Percentiles rank a stretch among this genome's conserved stretches.
Conservation (phyloP, 2,797 vertebrate species). For the Oreortyx pictus region DNA sequence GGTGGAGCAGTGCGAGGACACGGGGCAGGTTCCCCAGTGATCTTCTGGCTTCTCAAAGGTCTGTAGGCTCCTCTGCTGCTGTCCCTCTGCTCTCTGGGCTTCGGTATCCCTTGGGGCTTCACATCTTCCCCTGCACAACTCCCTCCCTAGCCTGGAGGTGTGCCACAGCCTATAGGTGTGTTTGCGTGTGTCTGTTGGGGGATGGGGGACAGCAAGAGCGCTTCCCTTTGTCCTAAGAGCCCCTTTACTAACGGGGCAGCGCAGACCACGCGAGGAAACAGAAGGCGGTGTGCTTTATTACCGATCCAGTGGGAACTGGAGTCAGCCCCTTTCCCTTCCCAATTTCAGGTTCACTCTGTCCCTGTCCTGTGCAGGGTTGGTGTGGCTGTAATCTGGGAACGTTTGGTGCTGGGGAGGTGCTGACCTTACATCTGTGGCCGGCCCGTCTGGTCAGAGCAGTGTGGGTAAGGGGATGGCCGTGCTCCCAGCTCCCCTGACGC, state of each 20-base stretch:
- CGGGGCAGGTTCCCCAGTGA: background rate
- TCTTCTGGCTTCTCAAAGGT: background rate
- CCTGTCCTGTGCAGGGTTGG: background rate
- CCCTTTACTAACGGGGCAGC: background rate
- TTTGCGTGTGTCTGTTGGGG: background rate
- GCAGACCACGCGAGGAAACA: background rate
- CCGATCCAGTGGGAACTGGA: background rate
- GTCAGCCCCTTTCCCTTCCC: background rate
- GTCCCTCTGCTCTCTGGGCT: background rate
- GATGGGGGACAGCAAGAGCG: background rate
- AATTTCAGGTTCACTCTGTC: accelerated
- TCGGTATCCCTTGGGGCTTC: background rate
- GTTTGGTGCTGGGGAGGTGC: background rate
- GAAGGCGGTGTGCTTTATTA: background rate
- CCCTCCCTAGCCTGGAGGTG: background rate
- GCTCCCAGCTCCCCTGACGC: background rate
- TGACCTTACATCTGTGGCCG: too few species aligned
- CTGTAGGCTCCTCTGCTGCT: background rate
- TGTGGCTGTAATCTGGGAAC: background rate
- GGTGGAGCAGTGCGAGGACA: accelerated
- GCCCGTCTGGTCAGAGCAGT: background rate
- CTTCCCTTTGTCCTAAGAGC: background rate
- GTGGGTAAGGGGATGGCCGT: background rate
- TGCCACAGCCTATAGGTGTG: background rate
- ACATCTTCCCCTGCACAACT: background rate